Conservation (phyloP, 2,888 invertebrate genomes). For the Calliopum simillimum region DNA sequence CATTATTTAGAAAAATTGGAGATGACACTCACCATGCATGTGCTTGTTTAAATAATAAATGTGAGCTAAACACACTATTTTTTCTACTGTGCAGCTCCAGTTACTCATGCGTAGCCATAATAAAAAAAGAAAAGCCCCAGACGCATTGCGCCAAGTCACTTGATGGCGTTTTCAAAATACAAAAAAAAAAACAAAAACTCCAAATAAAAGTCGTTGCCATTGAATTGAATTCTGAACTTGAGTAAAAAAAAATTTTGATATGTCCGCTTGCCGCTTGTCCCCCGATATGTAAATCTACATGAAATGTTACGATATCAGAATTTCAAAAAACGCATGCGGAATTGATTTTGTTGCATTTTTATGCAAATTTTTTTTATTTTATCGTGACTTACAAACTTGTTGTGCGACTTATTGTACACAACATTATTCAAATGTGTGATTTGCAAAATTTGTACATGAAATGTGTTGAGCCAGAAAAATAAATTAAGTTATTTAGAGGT, state of each 20-base stretch:
- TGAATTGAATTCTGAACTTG: slow-evolving; percentile 11
- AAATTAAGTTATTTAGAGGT: not conserved
- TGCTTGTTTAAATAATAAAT: not conserved
- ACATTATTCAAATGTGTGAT: not conserved
- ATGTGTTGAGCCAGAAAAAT: not conserved
- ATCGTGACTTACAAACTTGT: slow-evolving; percentile 2
- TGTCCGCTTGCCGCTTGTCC: not conserved
- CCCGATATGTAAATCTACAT: not conserved
- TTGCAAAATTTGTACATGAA: not conserved
- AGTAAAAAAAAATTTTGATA: not conserved
- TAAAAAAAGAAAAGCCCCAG: not conserved
- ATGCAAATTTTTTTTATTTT: slow-evolving; percentile 12
- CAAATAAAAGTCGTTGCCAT: not conserved
- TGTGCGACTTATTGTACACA: not conserved
- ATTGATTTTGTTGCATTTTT: slow-evolving; percentile 19
- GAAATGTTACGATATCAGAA: not conserved
- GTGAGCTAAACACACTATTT: not conserved
- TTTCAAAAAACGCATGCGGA: slow-evolving; percentile 23
- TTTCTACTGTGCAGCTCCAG: slow-evolving; percentile 9
- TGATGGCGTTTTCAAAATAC: not conserved
- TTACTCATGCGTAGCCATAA: slow-evolving; percentile 9
- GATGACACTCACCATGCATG: too few relatives aligned
- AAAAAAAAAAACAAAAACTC: too few relatives aligned
- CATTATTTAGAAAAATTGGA: too few relatives aligned
- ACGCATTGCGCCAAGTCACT: not conserved